Conservation (phyloP, 2,888 invertebrate genomes). For the Brenthis hecate region DNA sequence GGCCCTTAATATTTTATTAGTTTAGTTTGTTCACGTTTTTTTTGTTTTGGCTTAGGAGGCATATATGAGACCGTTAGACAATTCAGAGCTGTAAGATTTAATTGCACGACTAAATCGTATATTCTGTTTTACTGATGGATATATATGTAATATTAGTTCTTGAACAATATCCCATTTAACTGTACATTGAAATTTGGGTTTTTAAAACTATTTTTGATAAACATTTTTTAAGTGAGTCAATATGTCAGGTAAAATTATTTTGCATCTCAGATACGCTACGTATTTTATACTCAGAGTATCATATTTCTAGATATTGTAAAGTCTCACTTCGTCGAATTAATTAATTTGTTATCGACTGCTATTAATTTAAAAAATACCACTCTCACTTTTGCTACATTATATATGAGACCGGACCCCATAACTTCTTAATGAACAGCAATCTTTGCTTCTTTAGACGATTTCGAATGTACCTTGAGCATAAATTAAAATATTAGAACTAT, state of each 20-base stretch:
- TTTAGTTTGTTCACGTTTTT: slow-evolving; percentile 4
- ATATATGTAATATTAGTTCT: background rate
- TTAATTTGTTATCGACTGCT: background rate
- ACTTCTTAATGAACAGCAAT: background rate
- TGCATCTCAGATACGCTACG: background rate
- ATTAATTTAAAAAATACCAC: slow-evolving; percentile 4
- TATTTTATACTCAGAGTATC: background rate
- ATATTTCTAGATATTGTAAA: background rate
- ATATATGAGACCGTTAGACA: background rate
- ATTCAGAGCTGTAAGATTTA: background rate
- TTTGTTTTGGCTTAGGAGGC: background rate
- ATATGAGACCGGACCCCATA: slow-evolving; percentile 1
- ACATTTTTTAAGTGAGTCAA: background rate
- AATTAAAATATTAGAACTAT: background rate
- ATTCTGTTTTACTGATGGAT: background rate
- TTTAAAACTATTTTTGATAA: background rate
- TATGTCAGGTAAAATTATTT: background rate
- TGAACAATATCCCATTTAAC: background rate
- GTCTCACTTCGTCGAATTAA: background rate
- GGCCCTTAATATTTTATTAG: background rate
- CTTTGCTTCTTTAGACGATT: background rate
- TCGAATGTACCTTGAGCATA: background rate
- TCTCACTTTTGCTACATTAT: slow-evolving; percentile 17
- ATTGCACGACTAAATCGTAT: background rate
- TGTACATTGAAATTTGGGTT: background rate